A percentile compares a stretch with the other conserved stretches of the same genome.
These are phyloP conservation scores for Hyperoplus lanceolatus DNA, from an alignment of 2,797 vertebrate genomes.

Conservation along the genomic window DNA sequence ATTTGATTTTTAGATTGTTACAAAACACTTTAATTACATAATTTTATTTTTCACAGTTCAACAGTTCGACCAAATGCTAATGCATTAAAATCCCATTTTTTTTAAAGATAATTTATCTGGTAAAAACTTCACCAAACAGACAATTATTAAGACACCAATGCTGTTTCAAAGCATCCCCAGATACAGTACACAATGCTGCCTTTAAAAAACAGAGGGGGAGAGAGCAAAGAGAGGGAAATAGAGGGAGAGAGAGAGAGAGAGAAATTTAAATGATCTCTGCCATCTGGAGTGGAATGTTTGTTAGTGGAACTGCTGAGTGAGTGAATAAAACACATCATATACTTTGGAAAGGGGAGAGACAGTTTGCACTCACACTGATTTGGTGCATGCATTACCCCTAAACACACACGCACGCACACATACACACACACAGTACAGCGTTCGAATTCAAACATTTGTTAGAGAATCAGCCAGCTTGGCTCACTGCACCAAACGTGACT, in stretches of 20 bases:
- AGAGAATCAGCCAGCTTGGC: neutral
- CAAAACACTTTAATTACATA: no score
- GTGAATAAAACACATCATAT: slow-evolving; percentile 23
- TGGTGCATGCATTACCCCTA: neutral
- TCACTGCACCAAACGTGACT: neutral
- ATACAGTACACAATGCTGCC: slow-evolving; percentile 92
- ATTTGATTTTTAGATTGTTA: neutral
- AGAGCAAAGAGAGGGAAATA: neutral
- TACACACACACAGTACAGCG: no score
- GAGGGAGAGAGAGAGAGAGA: neutral
- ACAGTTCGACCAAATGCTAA: no score
- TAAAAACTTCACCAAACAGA: no score
- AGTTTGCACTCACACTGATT: neutral
- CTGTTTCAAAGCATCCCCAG: slow-evolving; percentile 79
- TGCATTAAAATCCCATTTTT: no score
- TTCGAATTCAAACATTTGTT: neutral
- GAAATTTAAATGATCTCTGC: slow-evolving; percentile 15
- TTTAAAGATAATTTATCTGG: no score
- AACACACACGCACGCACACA: neutral
- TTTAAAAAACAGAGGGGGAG: slow-evolving; percentile 73
- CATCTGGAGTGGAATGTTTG: slow-evolving; percentile 35
- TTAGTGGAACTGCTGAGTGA: slow-evolving; percentile 28
- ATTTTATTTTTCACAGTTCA: no score
- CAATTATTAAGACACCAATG: no score
- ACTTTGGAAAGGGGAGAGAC: slow-evolving; percentile 4